These are phyloP conservation scores for Drosophila erecta DNA, from an alignment of 1,140 invertebrate genomes.

Conservation along the genomic window DNA sequence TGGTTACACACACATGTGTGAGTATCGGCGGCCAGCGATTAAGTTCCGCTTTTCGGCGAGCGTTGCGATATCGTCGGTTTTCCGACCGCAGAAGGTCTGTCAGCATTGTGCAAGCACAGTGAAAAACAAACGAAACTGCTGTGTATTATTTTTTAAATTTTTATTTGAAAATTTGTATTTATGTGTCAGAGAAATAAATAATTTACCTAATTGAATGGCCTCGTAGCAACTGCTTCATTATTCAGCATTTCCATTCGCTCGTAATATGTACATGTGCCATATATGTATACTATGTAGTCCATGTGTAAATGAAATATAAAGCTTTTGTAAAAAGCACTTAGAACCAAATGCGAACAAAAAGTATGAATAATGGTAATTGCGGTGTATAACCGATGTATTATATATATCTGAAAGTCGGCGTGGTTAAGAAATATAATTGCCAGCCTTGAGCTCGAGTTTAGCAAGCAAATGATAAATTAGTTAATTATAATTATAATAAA, in stretches of 20 bases:
- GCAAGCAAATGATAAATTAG: not conserved
- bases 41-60: conserved; percentile 31
- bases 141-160: no score
- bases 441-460: not conserved
- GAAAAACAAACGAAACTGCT: not conserved
- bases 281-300: no score
- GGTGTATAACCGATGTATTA: not conserved
- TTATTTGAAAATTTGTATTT: no score
- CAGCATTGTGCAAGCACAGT: no score
- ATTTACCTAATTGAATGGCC: no score
- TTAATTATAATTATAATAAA: no score
- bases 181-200: no score
- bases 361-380: not conserved
- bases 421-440: not conserved
- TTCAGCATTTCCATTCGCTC: no score
- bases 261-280: no score
- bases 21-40: conserved; percentile 55
- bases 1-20: conserved; percentile 53
- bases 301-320: no score
- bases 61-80: conserved; percentile 22
- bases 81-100: not conserved
- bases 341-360: not conserved
- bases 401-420: not conserved
- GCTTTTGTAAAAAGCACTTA: no score
- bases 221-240: no score